Evolutionary conservation across 2,113 vertebrate species (phyloP), one percentile per base, ranked within the genome.

Genomic region (Phocoena sinus): DNA sequence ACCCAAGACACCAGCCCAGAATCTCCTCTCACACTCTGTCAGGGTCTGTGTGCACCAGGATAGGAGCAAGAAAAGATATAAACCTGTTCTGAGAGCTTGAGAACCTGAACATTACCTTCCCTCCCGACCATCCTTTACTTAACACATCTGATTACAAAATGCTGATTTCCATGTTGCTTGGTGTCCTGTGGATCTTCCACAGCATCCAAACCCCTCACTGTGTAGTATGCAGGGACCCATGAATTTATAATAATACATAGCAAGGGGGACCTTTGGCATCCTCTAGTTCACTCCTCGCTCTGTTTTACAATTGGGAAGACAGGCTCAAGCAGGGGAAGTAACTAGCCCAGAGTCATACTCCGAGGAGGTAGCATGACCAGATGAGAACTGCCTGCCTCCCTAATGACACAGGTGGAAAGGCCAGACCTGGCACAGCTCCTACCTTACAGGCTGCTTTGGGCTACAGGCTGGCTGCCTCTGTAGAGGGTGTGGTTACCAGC

Each of bases 141-240:
- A 36, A 38, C 21, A 74, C 50, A 25, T 8, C 36, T 71, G 31
- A 36, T 65, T 41, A n/a, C 18, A 91, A 71, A 44, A 65, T 33
- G 20, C 53, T 50, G 67, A 21, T 70, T 83, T 67, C 47, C 26
- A 9, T 58, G 71, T 56, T 20, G 21, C 63, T 14, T 47, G 3
- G 4, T 25, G 28, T 58, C 47, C 38, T 26, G 3, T 18, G 44
- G 23, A 17, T 4, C 2, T 21, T 17, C 4, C 4, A 62, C 31
- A 84, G 85, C 38, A 14, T 50, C 85, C 15, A 14, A 60, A 20
- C 18, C 50, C 25, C 41, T 84, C n/a, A 4, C 47, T 2, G 18
- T 8, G 25, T 20, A 9, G 11, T 28, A 2, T 0, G 2, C 44
- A 20, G 0, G 13, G 44, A 44, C 23, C 67, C 10, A 6, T 7